Conservation (phyloP, 1,140 invertebrate genomes). For the Oryctes rhinoceros region DNA sequence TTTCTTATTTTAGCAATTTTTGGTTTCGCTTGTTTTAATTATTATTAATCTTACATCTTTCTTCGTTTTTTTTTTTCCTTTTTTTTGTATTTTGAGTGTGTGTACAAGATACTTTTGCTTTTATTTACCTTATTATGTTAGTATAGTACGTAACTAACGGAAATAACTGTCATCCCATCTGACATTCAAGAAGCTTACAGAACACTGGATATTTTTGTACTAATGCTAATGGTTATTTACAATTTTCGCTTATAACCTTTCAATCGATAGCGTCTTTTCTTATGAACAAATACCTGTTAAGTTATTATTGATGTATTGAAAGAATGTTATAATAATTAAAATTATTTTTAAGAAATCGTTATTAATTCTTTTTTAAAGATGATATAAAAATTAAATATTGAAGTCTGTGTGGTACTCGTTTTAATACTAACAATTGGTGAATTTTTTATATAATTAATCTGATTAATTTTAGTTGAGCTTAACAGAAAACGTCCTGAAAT, state of each 20-base stretch:
- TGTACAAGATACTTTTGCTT: not conserved
- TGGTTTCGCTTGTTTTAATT: not conserved
- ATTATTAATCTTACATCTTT: not conserved
- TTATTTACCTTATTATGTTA: slow-evolving; percentile 11
- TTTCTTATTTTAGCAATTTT: not conserved
- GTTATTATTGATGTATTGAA: no score
- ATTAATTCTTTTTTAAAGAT: no score
- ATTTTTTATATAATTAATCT: no score
- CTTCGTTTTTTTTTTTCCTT: not conserved
- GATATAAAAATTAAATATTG: no score
- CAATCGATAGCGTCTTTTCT: not conserved
- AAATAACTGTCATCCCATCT: slow-evolving; percentile 56
- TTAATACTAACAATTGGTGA: no score
- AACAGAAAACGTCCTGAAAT: no score
- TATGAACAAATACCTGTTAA: no score
- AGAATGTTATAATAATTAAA: no score
- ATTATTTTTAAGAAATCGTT: no score
- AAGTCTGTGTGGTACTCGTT: no score
- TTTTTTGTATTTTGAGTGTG: not conserved
- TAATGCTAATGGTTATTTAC: slow-evolving; percentile 41
- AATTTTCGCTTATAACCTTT: not conserved
- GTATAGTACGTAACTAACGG: slow-evolving; percentile 50
- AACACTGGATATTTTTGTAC: slow-evolving; percentile 48
- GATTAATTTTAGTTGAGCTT: no score
- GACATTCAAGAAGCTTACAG: slow-evolving; percentile 53